Base-by-base conservation (phyloP, 2,888 invertebrate species). In the Theretra japonica region DNA sequence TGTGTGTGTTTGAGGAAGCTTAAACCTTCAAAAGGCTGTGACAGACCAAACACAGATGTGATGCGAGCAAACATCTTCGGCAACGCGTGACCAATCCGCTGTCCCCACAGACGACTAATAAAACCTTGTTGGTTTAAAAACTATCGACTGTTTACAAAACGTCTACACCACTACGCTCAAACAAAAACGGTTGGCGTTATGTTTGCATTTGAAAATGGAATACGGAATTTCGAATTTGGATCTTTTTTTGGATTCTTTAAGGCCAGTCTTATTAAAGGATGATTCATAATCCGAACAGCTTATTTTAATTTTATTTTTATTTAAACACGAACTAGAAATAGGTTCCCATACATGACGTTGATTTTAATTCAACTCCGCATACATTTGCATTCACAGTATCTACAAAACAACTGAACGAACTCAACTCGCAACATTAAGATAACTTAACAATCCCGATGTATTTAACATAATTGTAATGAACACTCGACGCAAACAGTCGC, bases 21-120 rank as follows among this genome's bases (percentile, higher is more conserved):
- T 88, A 89, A 86, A 85, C 85, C 86, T 86, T 90, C 88, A 86
- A 90, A 88, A 90, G 87, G 86, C 88, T 89, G 89, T 88, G 90
- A 90, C 90, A 89, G 88, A 83, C 86, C 90, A 90, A 92, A 93
- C 92, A 93, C 93, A 92, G 91, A 91, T 92, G 93, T 86, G 90
- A 88, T 88, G 86, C 86, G 83, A 73, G 86, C 90, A 92, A 92
- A 93, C 89, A 91, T 79, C 79, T 80, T 79, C 79, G 78, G 78
- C 75, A 79, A 80, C 79, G 83, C 88, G 87, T 87, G 86, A 88
- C 90, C 86, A 87, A 90, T 89, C 86, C 83, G 78, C 83, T 82
- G 81, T 84, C 82, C 79, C 77, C 78, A 86, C 86, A 85, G 84
- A 84, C 84, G 83, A 83, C 84, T 88, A 85, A 87, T 87, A 86